Percentiles rank a stretch among this genome's conserved stretches.
These are phyloP conservation scores for Penaeus indicus DNA, from an alignment of 1,140 invertebrate species.

Conservation along the genomic window DNA sequence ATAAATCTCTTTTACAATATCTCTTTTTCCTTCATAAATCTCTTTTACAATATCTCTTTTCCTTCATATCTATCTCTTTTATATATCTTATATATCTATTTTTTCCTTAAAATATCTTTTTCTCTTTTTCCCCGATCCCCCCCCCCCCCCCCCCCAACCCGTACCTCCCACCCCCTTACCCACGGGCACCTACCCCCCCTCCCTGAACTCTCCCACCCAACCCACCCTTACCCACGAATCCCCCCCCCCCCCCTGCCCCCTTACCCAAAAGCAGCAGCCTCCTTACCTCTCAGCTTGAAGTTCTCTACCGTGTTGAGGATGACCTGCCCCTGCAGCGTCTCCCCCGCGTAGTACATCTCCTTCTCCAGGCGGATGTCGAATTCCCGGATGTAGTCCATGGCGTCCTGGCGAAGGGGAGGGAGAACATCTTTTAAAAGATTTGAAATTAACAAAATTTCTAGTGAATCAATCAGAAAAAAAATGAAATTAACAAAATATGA, in stretches of 20 bases:
- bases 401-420: background rate
- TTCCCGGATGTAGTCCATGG: slow-evolving; percentile 84
- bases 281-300: slow-evolving; percentile 82
- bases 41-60: no score
- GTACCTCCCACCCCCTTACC: background rate
- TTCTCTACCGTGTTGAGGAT: slow-evolving; percentile 83
- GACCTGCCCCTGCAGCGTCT: slow-evolving; percentile 79
- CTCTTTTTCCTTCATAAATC: no score
- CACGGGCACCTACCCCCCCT: no score
- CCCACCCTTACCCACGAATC: no score
- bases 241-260: no score
- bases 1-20: no score
- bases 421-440: background rate
- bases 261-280: background rate
- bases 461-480: background rate
- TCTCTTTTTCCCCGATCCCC: background rate
- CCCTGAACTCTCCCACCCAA: no score
- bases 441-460: no score
- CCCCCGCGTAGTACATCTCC: slow-evolving; percentile 84
- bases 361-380: slow-evolving; percentile 84
- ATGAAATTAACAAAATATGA: no score
- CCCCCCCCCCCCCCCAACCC: background rate
- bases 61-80: no score
- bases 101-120: no score
- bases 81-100: no score